Evolutionary conservation across 2,888 invertebrate species (phyloP).

Genomic region (Carterocephalus palaemon): DNA sequence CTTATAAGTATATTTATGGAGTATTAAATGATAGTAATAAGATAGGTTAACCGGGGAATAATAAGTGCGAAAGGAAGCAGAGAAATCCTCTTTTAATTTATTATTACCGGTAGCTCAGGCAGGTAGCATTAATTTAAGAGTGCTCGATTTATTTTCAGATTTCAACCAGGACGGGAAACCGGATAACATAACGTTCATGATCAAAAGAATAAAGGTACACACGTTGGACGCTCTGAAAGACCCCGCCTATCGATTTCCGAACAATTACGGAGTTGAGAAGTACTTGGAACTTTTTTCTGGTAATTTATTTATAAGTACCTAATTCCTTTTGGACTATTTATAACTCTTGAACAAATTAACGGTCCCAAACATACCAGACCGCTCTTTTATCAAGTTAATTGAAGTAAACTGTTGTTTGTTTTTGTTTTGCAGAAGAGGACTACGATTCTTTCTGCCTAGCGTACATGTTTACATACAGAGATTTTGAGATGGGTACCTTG

Average conservation of each 20-base stretch:
- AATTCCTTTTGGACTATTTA: constrained; percentile 10
- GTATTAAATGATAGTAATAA: no score
- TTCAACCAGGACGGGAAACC: constrained; percentile 95
- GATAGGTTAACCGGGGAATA: no score
- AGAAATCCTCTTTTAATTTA: no score
- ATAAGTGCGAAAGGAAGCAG: no score
- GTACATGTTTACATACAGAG: constrained; percentile 98
- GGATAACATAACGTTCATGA: constrained; percentile 97
- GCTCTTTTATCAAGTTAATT: constrained; percentile 5
- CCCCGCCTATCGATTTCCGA: constrained; percentile 92
- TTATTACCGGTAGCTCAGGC: no score
- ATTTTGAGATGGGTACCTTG: constrained; percentile 96
- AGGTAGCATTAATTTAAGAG: no score
- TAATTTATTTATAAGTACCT: constrained; percentile 46
- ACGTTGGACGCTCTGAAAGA: constrained; percentile 91
- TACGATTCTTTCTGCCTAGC: constrained; percentile 99
- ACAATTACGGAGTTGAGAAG: constrained; percentile 98
- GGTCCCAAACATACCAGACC: not conserved
- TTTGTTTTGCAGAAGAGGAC: constrained; percentile 88
- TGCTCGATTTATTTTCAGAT: constrained; percentile 79
- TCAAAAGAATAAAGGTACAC: constrained; percentile 96
- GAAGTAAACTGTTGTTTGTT: constrained; percentile 1
- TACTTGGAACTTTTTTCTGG: constrained; percentile 98
- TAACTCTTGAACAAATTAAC: constrained; percentile 5
- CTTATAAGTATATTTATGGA: no score